Conservation (phyloP, 2,113 vertebrate genomes). For the Crotalus tigris region DNA sequence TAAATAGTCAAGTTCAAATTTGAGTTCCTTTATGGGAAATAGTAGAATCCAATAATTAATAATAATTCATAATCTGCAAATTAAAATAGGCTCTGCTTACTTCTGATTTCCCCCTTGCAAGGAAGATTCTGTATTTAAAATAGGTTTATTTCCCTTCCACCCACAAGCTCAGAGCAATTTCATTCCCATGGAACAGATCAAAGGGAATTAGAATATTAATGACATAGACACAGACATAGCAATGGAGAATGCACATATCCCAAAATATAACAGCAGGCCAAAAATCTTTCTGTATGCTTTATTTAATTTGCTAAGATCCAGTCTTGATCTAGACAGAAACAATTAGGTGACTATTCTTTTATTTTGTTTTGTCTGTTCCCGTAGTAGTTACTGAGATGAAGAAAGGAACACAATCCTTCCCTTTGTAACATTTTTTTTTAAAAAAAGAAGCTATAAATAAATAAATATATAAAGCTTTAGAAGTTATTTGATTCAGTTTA, state of each 20-base stretch:
- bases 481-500: conserved; percentile 63
- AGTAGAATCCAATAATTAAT: neutral
- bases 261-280: conserved; percentile 41
- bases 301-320: conserved; percentile 75
- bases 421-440: conserved; percentile 52
- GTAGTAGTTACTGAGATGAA: conserved; percentile 58
- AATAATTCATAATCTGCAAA: neutral
- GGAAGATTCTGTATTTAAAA: neutral
- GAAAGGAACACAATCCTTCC: conserved; percentile 51
- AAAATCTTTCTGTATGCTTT: conserved; percentile 62
- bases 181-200: conserved; percentile 10
- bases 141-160: neutral
- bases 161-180: conserved; percentile 3
- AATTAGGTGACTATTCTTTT: conserved; percentile 57
- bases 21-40: neutral
- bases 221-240: neutral
- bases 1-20: neutral
- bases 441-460: conserved; percentile 75
- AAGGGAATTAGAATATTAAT: neutral
- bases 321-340: conserved; percentile 69
- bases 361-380: conserved; percentile 37
- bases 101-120: conserved; percentile 4
- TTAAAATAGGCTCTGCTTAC: neutral
- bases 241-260: neutral
- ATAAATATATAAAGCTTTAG: conserved; percentile 78